Evolutionary conservation across 2,113 vertebrate genomes (phyloP).

Genomic region (Sturnus vulgaris): DNA sequence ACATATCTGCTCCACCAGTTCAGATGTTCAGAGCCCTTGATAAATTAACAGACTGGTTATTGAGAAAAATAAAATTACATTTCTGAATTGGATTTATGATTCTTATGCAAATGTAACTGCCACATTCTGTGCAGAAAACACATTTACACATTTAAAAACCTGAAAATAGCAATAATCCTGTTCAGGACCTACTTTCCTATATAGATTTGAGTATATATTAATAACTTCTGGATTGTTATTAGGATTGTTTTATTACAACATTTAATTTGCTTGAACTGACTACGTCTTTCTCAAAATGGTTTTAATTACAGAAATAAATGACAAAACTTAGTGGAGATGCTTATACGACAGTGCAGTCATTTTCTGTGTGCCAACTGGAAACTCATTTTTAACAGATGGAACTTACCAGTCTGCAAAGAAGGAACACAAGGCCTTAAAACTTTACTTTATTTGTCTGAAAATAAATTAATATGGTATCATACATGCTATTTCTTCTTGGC

Average conservation of each 20-base stretch:
- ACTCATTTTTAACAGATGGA: slow-evolving; percentile 60
- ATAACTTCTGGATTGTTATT: slow-evolving; percentile 66
- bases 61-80: slow-evolving; percentile 64
- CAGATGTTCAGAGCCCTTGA: slow-evolving; percentile 13
- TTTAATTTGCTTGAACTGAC: slow-evolving; percentile 68
- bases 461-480: not conserved
- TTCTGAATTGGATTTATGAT: slow-evolving; percentile 68
- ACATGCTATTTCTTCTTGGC: not conserved
- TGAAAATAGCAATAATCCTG: slow-evolving; percentile 52
- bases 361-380: slow-evolving; percentile 63
- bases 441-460: slow-evolving; percentile 10
- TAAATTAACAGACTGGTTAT: slow-evolving; percentile 55
- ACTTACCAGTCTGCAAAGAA: slow-evolving; percentile 24
- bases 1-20: slow-evolving; percentile 14
- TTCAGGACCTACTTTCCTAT: slow-evolving; percentile 58
- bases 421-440: not conserved
- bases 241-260: slow-evolving; percentile 69
- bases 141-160: slow-evolving; percentile 57
- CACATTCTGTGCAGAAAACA: slow-evolving; percentile 59
- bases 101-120: slow-evolving; percentile 74
- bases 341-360: slow-evolving; percentile 67
- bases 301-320: slow-evolving; percentile 77
- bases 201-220: slow-evolving; percentile 66
- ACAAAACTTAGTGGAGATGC: slow-evolving; percentile 63
- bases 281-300: slow-evolving; percentile 55